Evolutionary conservation across 2,888 invertebrate species (phyloP), one percentile per base, ranked within the genome.

Genomic region (Noctua janthina): DNA sequence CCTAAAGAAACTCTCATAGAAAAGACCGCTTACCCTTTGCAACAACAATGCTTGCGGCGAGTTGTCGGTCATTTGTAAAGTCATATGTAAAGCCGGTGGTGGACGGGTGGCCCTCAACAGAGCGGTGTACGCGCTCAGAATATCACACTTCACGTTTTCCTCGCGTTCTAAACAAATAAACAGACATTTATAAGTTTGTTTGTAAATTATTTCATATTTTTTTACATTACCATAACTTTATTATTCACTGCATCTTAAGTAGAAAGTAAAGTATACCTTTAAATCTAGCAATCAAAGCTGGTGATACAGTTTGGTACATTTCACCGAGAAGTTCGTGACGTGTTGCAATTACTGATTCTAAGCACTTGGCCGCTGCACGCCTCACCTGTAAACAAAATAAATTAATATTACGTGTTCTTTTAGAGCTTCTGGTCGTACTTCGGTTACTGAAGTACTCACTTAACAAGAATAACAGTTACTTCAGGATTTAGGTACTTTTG

Each of bases 101-200:
- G 99, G 98, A 76, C 98, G 98, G 0, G 99, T 99, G 93, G 99
- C 99, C 84, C 98, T 98, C 86, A 99, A 94, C 64, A 99, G 96
- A 0, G 99, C 99, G 79, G 99, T 98, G 94, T 99, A 99, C 0
- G 99, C 99, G 92, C 99, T 99, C 93, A 99, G 98, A 85, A 99
- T 99, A 93, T 99, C 99, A 49, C 99, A 99, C 93, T 99, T 99
- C 0, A 99, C 99, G 94, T 99, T 99, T 96, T 99, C 99, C 95
- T 99, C 99, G 59, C 99, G 98, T 95, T 99, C 99, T 98, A 93
- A 35, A 80, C 29, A 54, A 20, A 78, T 15, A 46, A 20, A 51
- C 43, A 51, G 69, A 81, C 13, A 81, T 15, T 51, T 39, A 15
- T 75, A 51, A 74, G 4, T 51, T 20, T 20, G 3, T 75, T 51